Percentiles rank a stretch among this genome's conserved stretches.
Evolutionary conservation across 1,140 invertebrate species (phyloP).

Genomic region (Micrasema longulum): DNA sequence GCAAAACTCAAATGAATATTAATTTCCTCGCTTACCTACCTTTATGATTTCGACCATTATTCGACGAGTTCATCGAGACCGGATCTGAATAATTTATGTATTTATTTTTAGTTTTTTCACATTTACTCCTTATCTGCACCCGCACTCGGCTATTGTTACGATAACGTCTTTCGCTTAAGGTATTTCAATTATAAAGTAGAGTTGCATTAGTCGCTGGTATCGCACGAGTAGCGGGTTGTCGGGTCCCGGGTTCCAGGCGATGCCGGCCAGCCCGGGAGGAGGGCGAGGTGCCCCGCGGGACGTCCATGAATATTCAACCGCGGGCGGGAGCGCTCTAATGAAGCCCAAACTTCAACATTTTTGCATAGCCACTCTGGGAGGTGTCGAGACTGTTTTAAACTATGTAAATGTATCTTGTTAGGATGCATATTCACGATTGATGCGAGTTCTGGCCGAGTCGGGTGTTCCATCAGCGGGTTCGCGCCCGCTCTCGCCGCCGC

Average conservation of each 20-base stretch:
- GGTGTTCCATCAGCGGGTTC: not conserved
- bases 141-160: too few relatives aligned
- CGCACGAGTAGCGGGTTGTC: not conserved
- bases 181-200: too few relatives aligned
- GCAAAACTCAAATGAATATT: constrained; percentile 8
- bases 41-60: not conserved
- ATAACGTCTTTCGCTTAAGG: too few relatives aligned
- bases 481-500: not conserved
- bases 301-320: constrained; percentile 46
- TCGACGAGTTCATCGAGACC: too few relatives aligned
- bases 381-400: constrained; percentile 35
- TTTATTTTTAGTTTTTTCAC: too few relatives aligned
- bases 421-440: constrained; percentile 24
- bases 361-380: constrained; percentile 39
- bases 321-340: constrained; percentile 36
- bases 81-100: too few relatives aligned
- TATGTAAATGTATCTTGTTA: constrained; percentile 28
- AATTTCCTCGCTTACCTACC: constrained; percentile 2
- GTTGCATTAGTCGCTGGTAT: too few relatives aligned
- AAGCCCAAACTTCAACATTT: constrained; percentile 40
- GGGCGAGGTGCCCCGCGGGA: too few relatives aligned
- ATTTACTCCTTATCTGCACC: too few relatives aligned
- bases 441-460: not conserved
- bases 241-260: too few relatives aligned
- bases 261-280: not conserved